Conservation (phyloP, 2,113 vertebrate genomes). For the Zosterops lateralis region DNA sequence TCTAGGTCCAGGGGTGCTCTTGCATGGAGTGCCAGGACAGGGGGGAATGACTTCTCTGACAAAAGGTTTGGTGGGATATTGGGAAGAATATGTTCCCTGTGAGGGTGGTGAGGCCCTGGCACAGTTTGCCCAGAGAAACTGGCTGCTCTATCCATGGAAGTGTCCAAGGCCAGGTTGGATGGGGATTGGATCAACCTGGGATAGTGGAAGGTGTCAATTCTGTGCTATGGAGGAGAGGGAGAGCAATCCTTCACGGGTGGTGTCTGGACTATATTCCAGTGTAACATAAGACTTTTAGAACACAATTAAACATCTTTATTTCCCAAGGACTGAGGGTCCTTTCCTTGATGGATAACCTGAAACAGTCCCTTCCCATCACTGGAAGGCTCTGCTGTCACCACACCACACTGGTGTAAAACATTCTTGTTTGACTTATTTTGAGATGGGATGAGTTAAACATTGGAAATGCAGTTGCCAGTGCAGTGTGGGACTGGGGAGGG, state of each 20-base stretch:
- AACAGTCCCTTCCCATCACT: not conserved
- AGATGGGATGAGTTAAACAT: not conserved
- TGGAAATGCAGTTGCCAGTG: not conserved
- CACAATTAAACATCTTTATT: not conserved
- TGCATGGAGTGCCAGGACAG: not conserved
- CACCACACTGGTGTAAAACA: not conserved
- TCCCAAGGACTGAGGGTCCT: not conserved
- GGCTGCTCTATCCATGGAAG: not conserved
- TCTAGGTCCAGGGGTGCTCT: not conserved
- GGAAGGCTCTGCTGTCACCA: not conserved
- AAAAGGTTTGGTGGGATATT: not conserved
- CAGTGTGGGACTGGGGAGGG: not conserved
- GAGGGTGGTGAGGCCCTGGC: not conserved
- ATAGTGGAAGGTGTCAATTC: not conserved
- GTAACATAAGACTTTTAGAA: not conserved
- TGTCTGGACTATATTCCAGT: not conserved
- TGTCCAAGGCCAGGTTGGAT: not conserved
- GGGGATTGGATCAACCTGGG: not conserved
- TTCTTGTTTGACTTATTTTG: not conserved
- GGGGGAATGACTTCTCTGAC: not conserved
- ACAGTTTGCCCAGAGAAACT: no score
- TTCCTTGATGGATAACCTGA: not conserved
- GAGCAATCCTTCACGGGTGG: not conserved
- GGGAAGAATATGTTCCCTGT: not conserved
- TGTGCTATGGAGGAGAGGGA: not conserved